A percentile compares a stretch with the other conserved stretches of the same genome.
Conservation (phyloP, 2,113 vertebrate species). For the Saimiri boliviensis region DNA sequence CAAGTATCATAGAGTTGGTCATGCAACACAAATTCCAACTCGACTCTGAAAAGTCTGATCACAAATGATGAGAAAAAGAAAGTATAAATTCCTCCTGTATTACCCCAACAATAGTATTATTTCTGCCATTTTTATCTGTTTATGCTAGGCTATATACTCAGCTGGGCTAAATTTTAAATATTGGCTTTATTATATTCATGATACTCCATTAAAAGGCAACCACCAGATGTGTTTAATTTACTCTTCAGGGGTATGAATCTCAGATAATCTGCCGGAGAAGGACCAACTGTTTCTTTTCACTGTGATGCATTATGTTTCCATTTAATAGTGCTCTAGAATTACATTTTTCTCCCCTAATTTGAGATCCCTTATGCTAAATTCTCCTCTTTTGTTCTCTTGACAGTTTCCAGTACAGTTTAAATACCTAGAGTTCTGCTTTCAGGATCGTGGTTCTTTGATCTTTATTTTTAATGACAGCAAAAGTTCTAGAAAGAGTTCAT, state of each 20-base stretch:
- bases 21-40: neutral
- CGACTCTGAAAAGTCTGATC: neutral
- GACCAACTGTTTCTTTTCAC: neutral
- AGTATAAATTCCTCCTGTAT: neutral
- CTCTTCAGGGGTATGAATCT: neutral
- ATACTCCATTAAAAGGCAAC: constrained; percentile 33
- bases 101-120: neutral
- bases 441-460: neutral
- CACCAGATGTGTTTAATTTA: constrained; percentile 47
- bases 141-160: neutral
- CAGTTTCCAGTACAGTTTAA: constrained; percentile 45
- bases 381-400: constrained; percentile 55
- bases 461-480: constrained; percentile 61
- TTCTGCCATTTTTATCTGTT: neutral
- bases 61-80: neutral
- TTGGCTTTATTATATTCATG: constrained; percentile 3
- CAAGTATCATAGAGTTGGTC: neutral
- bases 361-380: neutral
- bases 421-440: constrained; percentile 30
- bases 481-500: constrained; percentile 50
- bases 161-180: constrained; percentile 39
- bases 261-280: neutral
- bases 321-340: neutral
- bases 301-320: neutral
- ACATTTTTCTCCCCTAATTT: neutral